A percentile compares a stretch with the other conserved stretches of the same genome.
Conservation (phyloP, 1,140 invertebrate genomes). For the Trichonephila inaurata region DNA sequence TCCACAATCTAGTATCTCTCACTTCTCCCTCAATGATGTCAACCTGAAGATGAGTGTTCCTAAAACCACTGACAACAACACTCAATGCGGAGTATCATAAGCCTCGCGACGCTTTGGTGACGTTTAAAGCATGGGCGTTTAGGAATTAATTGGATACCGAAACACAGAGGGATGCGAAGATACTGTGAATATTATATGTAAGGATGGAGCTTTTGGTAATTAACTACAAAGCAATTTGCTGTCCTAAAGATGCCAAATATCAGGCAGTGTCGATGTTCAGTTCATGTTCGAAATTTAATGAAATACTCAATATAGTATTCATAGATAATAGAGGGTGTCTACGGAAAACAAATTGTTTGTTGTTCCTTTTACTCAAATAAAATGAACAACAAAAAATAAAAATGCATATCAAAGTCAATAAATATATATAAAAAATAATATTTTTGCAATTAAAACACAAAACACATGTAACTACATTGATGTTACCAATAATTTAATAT, state of each 20-base stretch:
- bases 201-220: not conserved
- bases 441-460: too few relatives aligned
- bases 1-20: not conserved
- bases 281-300: not conserved
- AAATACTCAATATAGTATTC: too few relatives aligned
- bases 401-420: too few relatives aligned
- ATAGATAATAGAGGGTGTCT: too few relatives aligned
- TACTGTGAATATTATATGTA: not conserved
- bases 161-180: not conserved
- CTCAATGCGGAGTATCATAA: not conserved
- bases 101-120: not conserved
- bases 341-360: too few relatives aligned
- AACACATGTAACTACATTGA: too few relatives aligned
- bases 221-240: constrained; percentile 23
- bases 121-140: not conserved
- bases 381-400: too few relatives aligned
- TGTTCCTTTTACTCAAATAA: too few relatives aligned
- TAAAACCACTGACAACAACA: not conserved
- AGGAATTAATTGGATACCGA: constrained; percentile 23
- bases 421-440: too few relatives aligned
- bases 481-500: too few relatives aligned
- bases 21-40: not conserved
- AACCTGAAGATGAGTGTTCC: not conserved
- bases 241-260: not conserved
- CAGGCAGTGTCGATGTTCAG: not conserved